Conservation (phyloP, 2,113 vertebrate species). For the Calyptomena viridis region DNA sequence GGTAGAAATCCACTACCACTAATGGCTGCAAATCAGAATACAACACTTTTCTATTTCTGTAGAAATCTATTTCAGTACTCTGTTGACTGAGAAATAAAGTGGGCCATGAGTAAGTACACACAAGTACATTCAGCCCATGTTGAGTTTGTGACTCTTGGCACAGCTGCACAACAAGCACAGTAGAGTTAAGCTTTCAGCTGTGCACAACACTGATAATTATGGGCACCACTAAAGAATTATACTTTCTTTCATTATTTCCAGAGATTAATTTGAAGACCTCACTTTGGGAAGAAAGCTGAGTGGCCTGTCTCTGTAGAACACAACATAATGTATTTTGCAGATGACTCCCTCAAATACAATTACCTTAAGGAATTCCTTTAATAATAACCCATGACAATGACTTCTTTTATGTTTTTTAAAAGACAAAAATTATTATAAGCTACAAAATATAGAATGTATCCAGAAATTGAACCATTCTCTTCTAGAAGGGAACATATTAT, state of each 20-base stretch:
- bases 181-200: not conserved
- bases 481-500: not conserved
- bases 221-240: not conserved
- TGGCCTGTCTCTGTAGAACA: not conserved
- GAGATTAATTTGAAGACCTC: not conserved
- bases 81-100: not conserved
- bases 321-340: not conserved
- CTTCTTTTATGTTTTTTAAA: not conserved
- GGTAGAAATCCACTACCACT: not conserved
- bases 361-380: not conserved
- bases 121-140: not conserved
- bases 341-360: not conserved
- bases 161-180: accelerated
- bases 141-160: not conserved
- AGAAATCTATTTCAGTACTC: not conserved
- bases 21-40: not conserved
- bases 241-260: not conserved
- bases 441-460: not conserved
- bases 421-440: not conserved
- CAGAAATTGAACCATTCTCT: not conserved
- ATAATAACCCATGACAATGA: not conserved
- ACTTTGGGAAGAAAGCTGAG: not conserved
- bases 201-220: not conserved
- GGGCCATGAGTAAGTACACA: not conserved
- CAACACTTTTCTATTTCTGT: not conserved